A percentile compares a stretch with the other conserved stretches of the same genome.
These are phyloP conservation scores for Agonum fuliginosum DNA, from an alignment of 2,888 invertebrate genomes.

Conservation along the genomic window DNA sequence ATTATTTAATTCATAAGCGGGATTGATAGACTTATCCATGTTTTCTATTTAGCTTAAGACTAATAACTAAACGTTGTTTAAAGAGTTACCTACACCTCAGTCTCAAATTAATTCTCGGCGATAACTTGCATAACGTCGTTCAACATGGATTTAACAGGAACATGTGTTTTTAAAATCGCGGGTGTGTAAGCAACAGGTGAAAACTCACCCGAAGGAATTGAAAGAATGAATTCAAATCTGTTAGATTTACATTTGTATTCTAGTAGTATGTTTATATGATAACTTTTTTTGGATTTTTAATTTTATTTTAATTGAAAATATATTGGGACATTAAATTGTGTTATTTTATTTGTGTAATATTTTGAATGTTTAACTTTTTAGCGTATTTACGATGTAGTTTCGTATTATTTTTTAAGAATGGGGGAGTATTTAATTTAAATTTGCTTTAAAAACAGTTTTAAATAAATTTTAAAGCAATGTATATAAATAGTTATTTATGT, in stretches of 20 bases:
- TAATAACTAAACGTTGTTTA: not conserved
- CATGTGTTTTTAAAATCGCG: not conserved
- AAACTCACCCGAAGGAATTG: not conserved
- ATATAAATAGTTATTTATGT: too few relatives aligned
- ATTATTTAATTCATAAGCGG: not conserved
- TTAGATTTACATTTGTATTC: constrained; percentile 18
- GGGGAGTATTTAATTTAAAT: too few relatives aligned
- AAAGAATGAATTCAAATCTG: not conserved
- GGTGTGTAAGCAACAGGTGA: not conserved
- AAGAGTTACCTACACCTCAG: not conserved
- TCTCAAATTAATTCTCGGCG: not conserved
- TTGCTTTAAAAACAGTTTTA: too few relatives aligned
- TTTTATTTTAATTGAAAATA: too few relatives aligned
- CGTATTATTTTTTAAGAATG: too few relatives aligned
- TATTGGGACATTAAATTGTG: too few relatives aligned
- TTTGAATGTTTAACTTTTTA: too few relatives aligned
- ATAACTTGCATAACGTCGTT: constrained; percentile 21
- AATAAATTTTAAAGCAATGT: too few relatives aligned
- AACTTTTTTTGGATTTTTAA: too few relatives aligned
- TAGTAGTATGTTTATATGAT: not conserved
- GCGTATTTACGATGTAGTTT: too few relatives aligned
- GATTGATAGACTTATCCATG: not conserved
- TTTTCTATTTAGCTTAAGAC: not conserved
- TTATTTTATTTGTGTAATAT: too few relatives aligned
- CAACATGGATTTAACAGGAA: not conserved